Evolutionary conservation across 2,888 invertebrate species (phyloP), one percentile per base, ranked within the genome.

Genomic region (Strigamia crassipes): DNA sequence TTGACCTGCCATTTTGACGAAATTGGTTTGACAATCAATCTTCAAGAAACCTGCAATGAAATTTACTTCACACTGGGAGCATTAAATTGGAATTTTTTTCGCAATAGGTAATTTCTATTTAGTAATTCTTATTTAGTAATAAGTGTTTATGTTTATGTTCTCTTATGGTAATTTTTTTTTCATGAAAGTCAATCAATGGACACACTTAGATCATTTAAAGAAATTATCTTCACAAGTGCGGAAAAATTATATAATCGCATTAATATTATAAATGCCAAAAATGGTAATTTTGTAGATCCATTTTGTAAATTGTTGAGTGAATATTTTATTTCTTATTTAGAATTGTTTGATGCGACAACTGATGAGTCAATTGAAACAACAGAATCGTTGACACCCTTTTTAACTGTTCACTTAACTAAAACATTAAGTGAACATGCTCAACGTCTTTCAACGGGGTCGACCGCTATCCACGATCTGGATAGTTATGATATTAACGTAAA

Each of bases 11-110:
- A 92, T 83, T 88, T 94, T 13, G 96, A 97, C 86, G 96, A 97
- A 87, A 91, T 96, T 41, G 93, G 96, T 82, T 90, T 93, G n/a
- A 94, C 95, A 0, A 87, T 96, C 1, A 96, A 97, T 87, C 90
- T 94, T 83, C 96, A 96, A 86, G 90, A 91, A 79, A 92, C 95
- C 83, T 97, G 95, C 87, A 91, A 93, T 77, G 96, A 97, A 88
- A 88, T 94, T 81, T 96, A 95, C 86, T 90, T 92, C 82, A 96
- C 96, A 89, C 89, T 96, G 66, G 93, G 94, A 0, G 92, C 93
- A 0, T 91, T 93, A 0, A 92, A 91, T 41, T 89, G 95, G 73
- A 91, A 91, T 83, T 93, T 94, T 88, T 94, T 91, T 85, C 89
- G 90, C 84, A 90, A 91, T 92, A 82, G 46, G 4, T 5, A 5